These are phyloP conservation scores for Dendrolimus houi DNA, from an alignment of 2,888 invertebrate species.

Conservation along the genomic window DNA sequence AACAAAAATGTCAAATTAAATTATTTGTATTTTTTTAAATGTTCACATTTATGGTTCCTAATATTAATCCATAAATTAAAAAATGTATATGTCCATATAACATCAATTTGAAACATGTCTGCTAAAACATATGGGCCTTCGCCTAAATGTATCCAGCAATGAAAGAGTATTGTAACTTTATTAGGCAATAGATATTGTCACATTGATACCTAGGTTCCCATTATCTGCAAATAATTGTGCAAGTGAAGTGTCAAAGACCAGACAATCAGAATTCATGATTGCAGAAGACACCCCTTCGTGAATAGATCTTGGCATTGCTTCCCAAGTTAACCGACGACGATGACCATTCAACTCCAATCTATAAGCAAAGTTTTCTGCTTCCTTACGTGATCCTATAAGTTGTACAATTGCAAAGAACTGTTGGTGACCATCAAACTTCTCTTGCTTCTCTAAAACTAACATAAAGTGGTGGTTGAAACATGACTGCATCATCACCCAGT, in stretches of 20 bases:
- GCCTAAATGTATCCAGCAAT: neutral
- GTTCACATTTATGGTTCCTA: too few relatives aligned
- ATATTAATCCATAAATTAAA: too few relatives aligned
- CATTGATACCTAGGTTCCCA: slow-evolving; percentile 99
- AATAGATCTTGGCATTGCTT: slow-evolving; percentile 98
- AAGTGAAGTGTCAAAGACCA: slow-evolving; percentile 98
- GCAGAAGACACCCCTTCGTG: slow-evolving; percentile 99
- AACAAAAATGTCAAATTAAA: too few relatives aligned
- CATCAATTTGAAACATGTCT: too few relatives aligned
- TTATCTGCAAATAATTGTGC: slow-evolving; percentile 99
- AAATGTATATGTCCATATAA: too few relatives aligned
- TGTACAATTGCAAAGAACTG: slow-evolving; percentile 99
- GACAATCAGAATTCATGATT: slow-evolving; percentile 98
- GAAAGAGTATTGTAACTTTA: slow-evolving; percentile 12
- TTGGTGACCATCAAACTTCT: slow-evolving; percentile 97
- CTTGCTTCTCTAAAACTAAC: slow-evolving; percentile 98
- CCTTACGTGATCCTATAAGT: slow-evolving; percentile 98
- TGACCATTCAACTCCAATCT: slow-evolving; percentile 98
- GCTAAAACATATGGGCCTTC: neutral
- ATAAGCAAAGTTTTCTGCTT: slow-evolving; percentile 99
- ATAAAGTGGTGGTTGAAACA: slow-evolving; percentile 99
- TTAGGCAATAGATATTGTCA: slow-evolving; percentile 96
- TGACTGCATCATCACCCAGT: slow-evolving; percentile 99
- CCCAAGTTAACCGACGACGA: slow-evolving; percentile 97
- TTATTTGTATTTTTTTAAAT: too few relatives aligned